A percentile compares a stretch with the other conserved stretches of the same genome.
Evolutionary conservation across 2,888 invertebrate species (phyloP).

Genomic region (Oasisia sp.): DNA sequence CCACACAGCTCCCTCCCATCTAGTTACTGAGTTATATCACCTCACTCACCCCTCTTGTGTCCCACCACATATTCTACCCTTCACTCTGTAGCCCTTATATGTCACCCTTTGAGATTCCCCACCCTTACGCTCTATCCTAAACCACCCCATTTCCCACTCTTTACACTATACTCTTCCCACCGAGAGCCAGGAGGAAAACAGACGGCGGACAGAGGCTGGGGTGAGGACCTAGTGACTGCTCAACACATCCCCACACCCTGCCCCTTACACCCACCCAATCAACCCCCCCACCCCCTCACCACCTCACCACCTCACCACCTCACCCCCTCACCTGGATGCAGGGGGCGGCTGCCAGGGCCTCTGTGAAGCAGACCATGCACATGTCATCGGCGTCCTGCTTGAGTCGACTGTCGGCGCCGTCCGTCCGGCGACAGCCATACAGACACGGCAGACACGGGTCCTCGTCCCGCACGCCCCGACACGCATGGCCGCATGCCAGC

Average conservation of each 20-base stretch:
- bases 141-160: too few species aligned
- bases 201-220: too few species aligned
- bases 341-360: slow-evolving; percentile 94
- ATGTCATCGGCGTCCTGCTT: slow-evolving; percentile 98
- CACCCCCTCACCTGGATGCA: slow-evolving; percentile 75
- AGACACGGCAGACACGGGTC: slow-evolving; percentile 87
- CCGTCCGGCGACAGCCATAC: slow-evolving; percentile 76
- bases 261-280: background rate
- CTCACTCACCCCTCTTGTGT: too few species aligned
- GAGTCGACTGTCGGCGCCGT: slow-evolving; percentile 65
- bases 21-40: too few species aligned
- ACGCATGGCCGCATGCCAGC: slow-evolving; percentile 88
- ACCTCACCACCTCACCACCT: background rate
- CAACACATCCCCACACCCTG: background rate
- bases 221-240: background rate
- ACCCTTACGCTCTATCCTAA: too few species aligned
- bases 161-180: background rate
- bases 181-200: too few species aligned
- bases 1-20: too few species aligned
- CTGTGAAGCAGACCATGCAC: slow-evolving; percentile 99
- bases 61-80: too few species aligned
- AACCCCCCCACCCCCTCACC: background rate
- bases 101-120: too few species aligned
- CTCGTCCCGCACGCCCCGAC: slow-evolving; percentile 92
- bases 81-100: too few species aligned